A percentile compares a stretch with the other conserved stretches of the same genome.
Conservation (phyloP, 1,140 invertebrate genomes). For the Neuroterus valhalla region DNA sequence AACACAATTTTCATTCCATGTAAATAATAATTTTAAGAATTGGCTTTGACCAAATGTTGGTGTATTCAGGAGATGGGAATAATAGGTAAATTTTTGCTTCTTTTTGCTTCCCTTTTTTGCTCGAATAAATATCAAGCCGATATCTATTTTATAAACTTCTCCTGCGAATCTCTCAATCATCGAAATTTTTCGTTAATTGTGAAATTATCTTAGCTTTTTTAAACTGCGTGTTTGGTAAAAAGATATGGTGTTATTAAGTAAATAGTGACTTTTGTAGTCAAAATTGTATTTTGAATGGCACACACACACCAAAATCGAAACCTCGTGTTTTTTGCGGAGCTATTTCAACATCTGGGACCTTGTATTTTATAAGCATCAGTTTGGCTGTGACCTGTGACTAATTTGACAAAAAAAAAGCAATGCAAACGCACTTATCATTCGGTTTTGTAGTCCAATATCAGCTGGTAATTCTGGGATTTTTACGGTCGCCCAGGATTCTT, state of each 20-base stretch:
- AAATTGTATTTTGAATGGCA: slow-evolving; percentile 24
- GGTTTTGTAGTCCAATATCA: slow-evolving; percentile 91
- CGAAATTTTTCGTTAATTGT: slow-evolving; percentile 32
- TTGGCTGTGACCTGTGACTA: slow-evolving; percentile 69
- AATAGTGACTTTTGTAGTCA: neutral
- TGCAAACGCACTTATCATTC: slow-evolving; percentile 64
- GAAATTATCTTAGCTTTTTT: slow-evolving; percentile 29
- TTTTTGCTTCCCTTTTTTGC: neutral
- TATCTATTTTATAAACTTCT: neutral
- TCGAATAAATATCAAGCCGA: neutral
- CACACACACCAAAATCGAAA: neutral
- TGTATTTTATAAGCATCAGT: slow-evolving; percentile 55
- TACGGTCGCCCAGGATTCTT: slow-evolving; percentile 83
- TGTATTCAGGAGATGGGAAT: slow-evolving; percentile 4
- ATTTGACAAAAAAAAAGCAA: slow-evolving; percentile 57
- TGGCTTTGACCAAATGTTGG: neutral
- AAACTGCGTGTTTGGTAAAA: slow-evolving; percentile 40
- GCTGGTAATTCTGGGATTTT: slow-evolving; percentile 95
- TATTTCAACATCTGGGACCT: slow-evolving; percentile 47
- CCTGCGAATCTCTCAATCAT: neutral
- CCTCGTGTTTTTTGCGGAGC: slow-evolving; percentile 17
- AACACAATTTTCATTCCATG: neutral
- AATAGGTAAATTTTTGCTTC: slow-evolving; percentile 1
- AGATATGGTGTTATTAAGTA: neutral
- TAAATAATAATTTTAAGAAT: neutral